Percentiles rank a stretch among this genome's conserved stretches.
Evolutionary conservation across 2,113 vertebrate species (phyloP).

Genomic region (Rhagologus leucostigma): DNA sequence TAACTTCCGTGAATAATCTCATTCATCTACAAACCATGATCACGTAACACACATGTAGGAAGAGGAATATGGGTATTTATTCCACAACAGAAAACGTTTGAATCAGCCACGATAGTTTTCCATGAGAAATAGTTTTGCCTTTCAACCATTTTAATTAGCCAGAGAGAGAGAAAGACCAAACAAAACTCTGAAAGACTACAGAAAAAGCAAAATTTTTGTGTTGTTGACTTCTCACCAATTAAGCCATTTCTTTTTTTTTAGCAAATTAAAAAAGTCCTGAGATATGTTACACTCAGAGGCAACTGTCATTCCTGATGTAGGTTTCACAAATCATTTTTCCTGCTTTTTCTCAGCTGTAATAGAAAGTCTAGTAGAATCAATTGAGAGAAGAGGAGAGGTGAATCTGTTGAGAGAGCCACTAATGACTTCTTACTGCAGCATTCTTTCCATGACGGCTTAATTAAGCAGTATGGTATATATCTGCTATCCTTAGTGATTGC

Average conservation of each 20-base stretch:
- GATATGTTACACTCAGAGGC: not conserved
- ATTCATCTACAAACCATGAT: not conserved
- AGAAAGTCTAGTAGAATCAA: not conserved
- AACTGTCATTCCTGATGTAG: not conserved
- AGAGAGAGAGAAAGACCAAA: not conserved
- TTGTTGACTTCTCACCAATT: not conserved
- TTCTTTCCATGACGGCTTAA: constrained; percentile 39
- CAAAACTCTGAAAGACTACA: not conserved
- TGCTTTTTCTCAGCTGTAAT: not conserved
- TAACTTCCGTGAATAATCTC: not conserved
- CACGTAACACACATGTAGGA: not conserved
- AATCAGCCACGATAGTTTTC: not conserved
- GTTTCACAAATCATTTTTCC: not conserved
- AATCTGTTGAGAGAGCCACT: not conserved
- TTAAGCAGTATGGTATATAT: constrained; percentile 45
- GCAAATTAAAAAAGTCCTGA: not conserved
- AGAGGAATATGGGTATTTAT: not conserved
- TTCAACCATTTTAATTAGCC: not conserved
- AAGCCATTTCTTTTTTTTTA: not conserved
- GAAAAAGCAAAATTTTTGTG: not conserved
- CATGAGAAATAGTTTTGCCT: not conserved
- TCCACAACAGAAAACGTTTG: not conserved
- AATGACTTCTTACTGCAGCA: constrained; percentile 27
- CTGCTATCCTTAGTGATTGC: not conserved
- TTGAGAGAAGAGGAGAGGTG: not conserved